These are phyloP conservation scores for Embidobia sp. DNA, from an alignment of 2,888 invertebrate genomes.

Conservation along the genomic window DNA sequence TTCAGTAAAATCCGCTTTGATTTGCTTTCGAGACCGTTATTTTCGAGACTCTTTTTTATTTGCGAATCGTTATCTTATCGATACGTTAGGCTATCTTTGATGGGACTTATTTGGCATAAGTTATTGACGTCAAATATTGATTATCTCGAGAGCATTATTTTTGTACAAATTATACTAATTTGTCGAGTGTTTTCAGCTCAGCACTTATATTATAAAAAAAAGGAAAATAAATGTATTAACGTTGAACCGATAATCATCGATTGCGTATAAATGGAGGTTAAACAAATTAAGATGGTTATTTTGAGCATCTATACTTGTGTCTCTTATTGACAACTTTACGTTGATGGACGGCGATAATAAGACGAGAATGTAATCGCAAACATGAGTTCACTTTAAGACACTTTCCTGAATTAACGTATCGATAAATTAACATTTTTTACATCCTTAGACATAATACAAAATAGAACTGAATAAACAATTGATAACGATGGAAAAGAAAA, in stretches of 20 bases:
- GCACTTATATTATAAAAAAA: too few species aligned
- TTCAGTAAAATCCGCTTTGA: too few species aligned
- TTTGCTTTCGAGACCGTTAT: too few species aligned
- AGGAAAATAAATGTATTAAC: too few species aligned
- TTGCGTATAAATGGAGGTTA: constrained; percentile 27
- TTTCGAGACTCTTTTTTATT: constrained; percentile 8
- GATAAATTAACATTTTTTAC: constrained; percentile 22
- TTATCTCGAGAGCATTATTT: constrained; percentile 12
- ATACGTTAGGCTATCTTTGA: constrained; percentile 6
- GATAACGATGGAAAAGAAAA: too few species aligned
- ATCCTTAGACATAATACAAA: too few species aligned
- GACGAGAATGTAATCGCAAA: constrained; percentile 23
- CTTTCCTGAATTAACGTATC: constrained; percentile 30
- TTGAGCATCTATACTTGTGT: constrained; percentile 22
- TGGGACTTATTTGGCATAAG: constrained; percentile 6
- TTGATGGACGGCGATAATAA: constrained; percentile 36
- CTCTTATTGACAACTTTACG: constrained; percentile 40
- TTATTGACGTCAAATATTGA: constrained; percentile 17
- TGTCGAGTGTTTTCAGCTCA: too few species aligned
- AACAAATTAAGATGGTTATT: constrained; percentile 45
- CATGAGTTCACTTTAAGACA: constrained; percentile 25
- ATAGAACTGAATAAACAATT: too few species aligned
- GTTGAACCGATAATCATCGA: constrained; percentile 4
- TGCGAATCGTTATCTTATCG: constrained; percentile 24
- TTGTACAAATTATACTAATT: constrained; percentile 2